Base-by-base conservation (phyloP, 2,888 invertebrate genomes). In the Cosmia pyralina region DNA sequence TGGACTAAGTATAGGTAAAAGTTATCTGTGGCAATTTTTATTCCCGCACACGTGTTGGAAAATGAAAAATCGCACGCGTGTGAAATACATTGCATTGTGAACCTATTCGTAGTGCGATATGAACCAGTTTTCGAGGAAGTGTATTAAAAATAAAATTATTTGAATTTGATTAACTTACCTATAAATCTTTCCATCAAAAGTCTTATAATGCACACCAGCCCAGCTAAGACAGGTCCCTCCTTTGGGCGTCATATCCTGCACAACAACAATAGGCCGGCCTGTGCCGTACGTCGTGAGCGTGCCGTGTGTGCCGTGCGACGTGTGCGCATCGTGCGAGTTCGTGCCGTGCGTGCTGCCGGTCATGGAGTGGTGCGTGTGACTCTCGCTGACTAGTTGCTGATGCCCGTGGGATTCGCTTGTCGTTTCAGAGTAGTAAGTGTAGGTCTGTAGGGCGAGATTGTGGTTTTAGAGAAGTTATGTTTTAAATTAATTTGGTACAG, bases 131-230 rank as follows among this genome's bases (percentile, higher is more conserved):
- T n/a, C n/a, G n/a, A n/a, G n/a, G n/a, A n/a, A n/a, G n/a, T n/a
- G n/a, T n/a, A n/a, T 6, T 4, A 5, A 6, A 38, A 41, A 41
- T 41, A 41, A 8, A 41, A 41, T 41, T 8, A 41, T 41, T 41
- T 41, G 41, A 41, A 41, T 41, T 8, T 41, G 7, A 41, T 44
- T 2, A 44, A 44, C 44, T 17, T 93, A 97, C 97, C 97, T 97
- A 88, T 97, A 97, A 63, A 98, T 97, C 86, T 97, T 97, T 11
- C 98, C 98, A 93, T 99, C 98, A 88, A 98, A 98, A 0, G 98
- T 98, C 92, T 98, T 98, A 87, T 97, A 97, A 92, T 98, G 98
- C 22, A 97, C 96, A 50, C 98, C 98, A 41, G 97, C 97, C 98
- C 98, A 99, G 3, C 97, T 97, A 71, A 98, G 97, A 87, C 99